Base-by-base conservation (phyloP, 1,140 invertebrate genomes). In the Calosoma granatense region DNA sequence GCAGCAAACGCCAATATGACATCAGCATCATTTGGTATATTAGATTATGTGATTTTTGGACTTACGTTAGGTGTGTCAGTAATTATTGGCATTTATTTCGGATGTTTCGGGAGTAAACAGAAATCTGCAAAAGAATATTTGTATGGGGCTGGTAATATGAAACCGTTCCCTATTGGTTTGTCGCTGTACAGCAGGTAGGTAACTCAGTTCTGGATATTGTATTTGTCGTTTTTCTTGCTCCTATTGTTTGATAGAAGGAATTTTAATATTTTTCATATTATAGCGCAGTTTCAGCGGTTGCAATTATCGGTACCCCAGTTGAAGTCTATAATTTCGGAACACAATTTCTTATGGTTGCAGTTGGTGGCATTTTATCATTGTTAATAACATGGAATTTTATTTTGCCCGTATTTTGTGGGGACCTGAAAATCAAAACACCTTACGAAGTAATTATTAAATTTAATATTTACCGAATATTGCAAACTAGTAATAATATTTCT, bases 11-110 rank as follows among this genome's bases (percentile, higher is more conserved):
- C n/a, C n/a, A n/a, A n/a, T n/a, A n/a, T n/a, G n/a, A n/a, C n/a
- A n/a, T n/a, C 9, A 17, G 41, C 41, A 47, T 4, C 6, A 47
- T 47, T 47, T 47, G 41, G 41, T 11, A 47, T 47, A 4, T 9
- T 47, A 11, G 86, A 88, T 66, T 87, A 86, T 70, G 61, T 74
- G 0, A 74, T 88, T 1, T 88, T 89, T 63, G 74, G 68, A 0
- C 62, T 69, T 1, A 82, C 88, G 76, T 69, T 90, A 55, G 66
- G 77, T 0, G 57, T 83, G 0, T 89, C 87, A 14, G 73, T 82
- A 0, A 67, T 81, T 0, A 88, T 91, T 56, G 89, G 89, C 0
- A 71, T 90, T 1, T 90, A 87, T 70, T 90, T 88, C 69, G 88
- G 83, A 1, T 88, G 82, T 65, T 85, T 82, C 64, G 81, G 82